A percentile compares a stretch with the other conserved stretches of the same genome.
phyloP scores from a whole-genome alignment of 1,140 invertebrate species.

The Ylistrum balloti region DNA sequence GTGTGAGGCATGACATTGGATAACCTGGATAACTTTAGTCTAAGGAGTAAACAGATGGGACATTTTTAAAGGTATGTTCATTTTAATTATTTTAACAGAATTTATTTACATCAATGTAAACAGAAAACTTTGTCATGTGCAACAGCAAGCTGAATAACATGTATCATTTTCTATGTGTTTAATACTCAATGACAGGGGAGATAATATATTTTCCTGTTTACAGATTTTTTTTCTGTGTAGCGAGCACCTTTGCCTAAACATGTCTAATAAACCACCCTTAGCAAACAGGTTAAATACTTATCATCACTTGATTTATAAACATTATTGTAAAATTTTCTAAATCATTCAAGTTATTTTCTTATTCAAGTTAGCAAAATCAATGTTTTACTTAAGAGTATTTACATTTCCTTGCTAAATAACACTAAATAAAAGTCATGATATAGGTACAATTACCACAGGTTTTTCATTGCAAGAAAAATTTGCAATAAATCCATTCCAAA shows the following conservation, averaged over 20 bases:
- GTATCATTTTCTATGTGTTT: neutral
- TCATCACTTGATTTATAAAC: neutral
- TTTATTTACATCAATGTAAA: neutral
- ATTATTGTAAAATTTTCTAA: too few species aligned
- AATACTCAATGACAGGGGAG: neutral
- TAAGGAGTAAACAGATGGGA: neutral
- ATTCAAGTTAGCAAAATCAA: too few species aligned
- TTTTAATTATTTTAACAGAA: neutral
- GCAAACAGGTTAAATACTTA: neutral
- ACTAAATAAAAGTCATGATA: too few species aligned
- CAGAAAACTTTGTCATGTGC: neutral
- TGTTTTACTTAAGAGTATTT: too few species aligned
- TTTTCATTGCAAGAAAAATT: neutral
- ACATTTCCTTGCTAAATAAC: too few species aligned
- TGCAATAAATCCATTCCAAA: too few species aligned
- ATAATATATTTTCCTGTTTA: neutral
- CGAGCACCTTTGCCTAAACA: too few species aligned
- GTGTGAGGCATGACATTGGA: neutral
- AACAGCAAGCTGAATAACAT: neutral
- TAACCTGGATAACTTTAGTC: neutral
- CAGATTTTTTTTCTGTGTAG: neutral
- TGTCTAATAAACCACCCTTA: neutral
- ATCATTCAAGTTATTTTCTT: too few species aligned
- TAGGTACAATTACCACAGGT: neutral
- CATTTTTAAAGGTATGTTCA: conserved; percentile 18